A percentile compares a stretch with the other conserved stretches of the same genome.
phyloP scores from a whole-genome alignment of 1,140 invertebrate genomes.

The Neuroterus valhalla region DNA sequence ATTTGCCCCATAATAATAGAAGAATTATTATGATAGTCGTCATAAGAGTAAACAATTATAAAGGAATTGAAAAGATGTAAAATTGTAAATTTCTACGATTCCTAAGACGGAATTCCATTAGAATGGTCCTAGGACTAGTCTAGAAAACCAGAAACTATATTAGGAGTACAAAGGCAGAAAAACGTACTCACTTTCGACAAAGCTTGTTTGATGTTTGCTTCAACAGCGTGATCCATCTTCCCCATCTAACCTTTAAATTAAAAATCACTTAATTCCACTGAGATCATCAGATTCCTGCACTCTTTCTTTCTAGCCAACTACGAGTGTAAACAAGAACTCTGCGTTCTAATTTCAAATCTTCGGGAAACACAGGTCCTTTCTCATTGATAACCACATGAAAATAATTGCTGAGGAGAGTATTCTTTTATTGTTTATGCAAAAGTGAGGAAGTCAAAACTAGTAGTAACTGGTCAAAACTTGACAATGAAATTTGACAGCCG shows the following conservation, averaged over 20 bases:
- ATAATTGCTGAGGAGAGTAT: neutral
- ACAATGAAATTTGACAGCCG: neutral
- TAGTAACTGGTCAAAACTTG: neutral
- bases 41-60: too few relatives aligned
- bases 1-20: too few relatives aligned
- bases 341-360: neutral
- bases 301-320: neutral
- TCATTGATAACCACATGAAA: neutral
- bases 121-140: too few relatives aligned
- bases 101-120: too few relatives aligned
- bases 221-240: slow-evolving; percentile 69
- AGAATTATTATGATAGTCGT: too few relatives aligned
- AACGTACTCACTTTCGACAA: slow-evolving; percentile 71
- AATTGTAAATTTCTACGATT: too few relatives aligned
- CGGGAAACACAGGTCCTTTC: neutral
- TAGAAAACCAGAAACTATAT: too few relatives aligned
- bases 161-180: neutral
- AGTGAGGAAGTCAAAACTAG: neutral
- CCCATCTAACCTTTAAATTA: slow-evolving; percentile 58
- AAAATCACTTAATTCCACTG: slow-evolving; percentile 8
- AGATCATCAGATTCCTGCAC: neutral
- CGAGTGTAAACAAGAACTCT: neutral
- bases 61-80: too few relatives aligned
- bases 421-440: neutral
- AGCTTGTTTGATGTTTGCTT: slow-evolving; percentile 75